These are phyloP conservation scores for Corythoichthys haematopterus DNA, from an alignment of 2,113 vertebrate genomes.

Conservation along the genomic window DNA sequence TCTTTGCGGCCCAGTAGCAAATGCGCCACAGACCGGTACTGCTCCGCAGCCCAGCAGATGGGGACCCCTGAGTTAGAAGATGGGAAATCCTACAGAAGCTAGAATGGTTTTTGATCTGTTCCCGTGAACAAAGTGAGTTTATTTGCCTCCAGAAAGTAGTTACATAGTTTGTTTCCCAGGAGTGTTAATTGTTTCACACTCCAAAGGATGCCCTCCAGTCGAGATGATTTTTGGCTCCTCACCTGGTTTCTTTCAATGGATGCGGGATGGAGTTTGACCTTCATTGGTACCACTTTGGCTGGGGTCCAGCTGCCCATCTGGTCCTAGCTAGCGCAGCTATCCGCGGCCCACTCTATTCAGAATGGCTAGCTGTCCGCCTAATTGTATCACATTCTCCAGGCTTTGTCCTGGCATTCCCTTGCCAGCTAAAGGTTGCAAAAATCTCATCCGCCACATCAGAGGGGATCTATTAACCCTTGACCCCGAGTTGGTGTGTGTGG, in stretches of 20 bases:
- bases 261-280: conserved; percentile 45
- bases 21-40: too few relatives aligned
- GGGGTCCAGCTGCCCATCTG: conserved; percentile 76
- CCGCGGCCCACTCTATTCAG: conserved; percentile 75
- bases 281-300: conserved; percentile 58
- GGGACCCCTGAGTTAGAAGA: conserved; percentile 11
- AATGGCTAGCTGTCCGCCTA: conserved; percentile 81
- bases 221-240: conserved; percentile 45
- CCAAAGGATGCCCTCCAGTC: conserved; percentile 29
- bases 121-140: conserved; percentile 52
- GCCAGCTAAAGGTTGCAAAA: conserved; percentile 83
- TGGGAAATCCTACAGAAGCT: conserved; percentile 39
- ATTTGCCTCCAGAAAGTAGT: conserved; percentile 43
- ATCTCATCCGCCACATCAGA: conserved; percentile 89
- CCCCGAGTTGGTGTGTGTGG: conserved; percentile 79
- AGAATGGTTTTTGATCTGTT: conserved; percentile 55
- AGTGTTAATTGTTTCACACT: conserved; percentile 58
- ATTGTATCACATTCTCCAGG: conserved; percentile 94
- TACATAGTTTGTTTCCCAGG: conserved; percentile 50
- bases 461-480: conserved; percentile 92
- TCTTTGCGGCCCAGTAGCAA: too few relatives aligned
- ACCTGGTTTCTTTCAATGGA: conserved; percentile 50
- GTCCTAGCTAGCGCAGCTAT: conserved; percentile 72
- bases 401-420: conserved; percentile 79
- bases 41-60: too few relatives aligned